Base-by-base conservation (phyloP, 2,113 vertebrate species). In the Gallinago undulata region DNA sequence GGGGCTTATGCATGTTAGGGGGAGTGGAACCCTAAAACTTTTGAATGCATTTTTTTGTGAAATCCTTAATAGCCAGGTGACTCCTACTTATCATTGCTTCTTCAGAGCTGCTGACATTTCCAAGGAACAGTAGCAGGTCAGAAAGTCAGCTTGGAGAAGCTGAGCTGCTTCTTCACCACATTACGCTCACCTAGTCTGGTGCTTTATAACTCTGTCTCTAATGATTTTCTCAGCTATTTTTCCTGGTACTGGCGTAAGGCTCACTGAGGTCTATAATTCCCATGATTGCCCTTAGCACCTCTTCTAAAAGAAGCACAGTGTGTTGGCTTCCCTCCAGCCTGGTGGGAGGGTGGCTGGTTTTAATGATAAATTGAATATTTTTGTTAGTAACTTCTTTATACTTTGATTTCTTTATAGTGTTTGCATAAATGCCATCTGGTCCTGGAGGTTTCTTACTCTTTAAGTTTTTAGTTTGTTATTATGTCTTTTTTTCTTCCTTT, bases 181-280 rank as follows among this genome's bases (percentile, higher is more conserved):
- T 93, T 95, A 91, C 1, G 11, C 35, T 84, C 59, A 48, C 63
- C 62, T 37, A 81, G 80, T 50, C 50, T 51, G 35, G 90, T 95
- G 82, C 96, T 97, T 97, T 97, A 93, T 97, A 96, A 97, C 92
- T 91, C 94, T 97, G 94, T 94, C 97, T 93, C 92, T 93, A 96
- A 95, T 89, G 89, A 97, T 95, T 96, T 95, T 79, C 91, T 96
- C 59, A 77, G 95, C 96, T 79, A 92, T 97, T 97, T 95, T 96
- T 97, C 85, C 94, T 84, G 74, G 89, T 87, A 53, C 70, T 93
- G 91, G 95, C 15, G 69, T 93, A 91, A 97, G 92, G 87, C 95
- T 97, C 94, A 66, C 53, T 95, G 94, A 97, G 94, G 95, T 94
- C 96, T 97, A 18, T 94, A 96, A 96, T 97, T 97, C 92, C 93